Conservation (phyloP, 2,113 vertebrate genomes). For the Oxyura jamaicensis region DNA sequence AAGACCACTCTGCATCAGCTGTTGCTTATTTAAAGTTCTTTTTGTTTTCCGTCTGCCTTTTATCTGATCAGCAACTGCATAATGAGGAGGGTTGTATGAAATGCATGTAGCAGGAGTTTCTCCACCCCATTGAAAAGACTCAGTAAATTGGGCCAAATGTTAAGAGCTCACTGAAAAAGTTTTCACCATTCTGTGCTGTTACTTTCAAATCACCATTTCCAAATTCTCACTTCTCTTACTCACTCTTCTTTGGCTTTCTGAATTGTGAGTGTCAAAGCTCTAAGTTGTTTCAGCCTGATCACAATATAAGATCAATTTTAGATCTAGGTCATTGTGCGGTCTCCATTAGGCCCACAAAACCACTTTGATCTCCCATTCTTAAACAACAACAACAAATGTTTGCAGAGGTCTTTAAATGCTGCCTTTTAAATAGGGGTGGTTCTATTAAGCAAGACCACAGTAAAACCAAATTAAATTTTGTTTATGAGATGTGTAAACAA, state of each 20-base stretch:
- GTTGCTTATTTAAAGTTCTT: not conserved
- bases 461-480: not conserved
- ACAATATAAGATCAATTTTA: not conserved
- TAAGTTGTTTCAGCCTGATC: not conserved
- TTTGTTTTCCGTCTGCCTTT: constrained; percentile 5
- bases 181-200: not conserved
- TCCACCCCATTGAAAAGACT: not conserved
- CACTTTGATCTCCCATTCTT: not conserved
- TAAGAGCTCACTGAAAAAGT: not conserved
- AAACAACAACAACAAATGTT: not conserved
- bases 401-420: not conserved
- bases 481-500: not conserved
- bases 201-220: not conserved
- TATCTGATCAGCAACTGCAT: not conserved
- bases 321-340: not conserved
- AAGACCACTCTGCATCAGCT: not conserved
- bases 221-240: not conserved
- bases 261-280: not conserved
- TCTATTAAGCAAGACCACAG: not conserved
- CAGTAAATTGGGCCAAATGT: not conserved
- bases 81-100: not conserved
- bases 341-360: not conserved
- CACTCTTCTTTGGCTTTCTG: not conserved
- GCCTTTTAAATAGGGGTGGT: not conserved
- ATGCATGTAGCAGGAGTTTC: not conserved